Evolutionary conservation across 2,113 vertebrate genomes (phyloP).

Genomic region (Zeus faber): DNA sequence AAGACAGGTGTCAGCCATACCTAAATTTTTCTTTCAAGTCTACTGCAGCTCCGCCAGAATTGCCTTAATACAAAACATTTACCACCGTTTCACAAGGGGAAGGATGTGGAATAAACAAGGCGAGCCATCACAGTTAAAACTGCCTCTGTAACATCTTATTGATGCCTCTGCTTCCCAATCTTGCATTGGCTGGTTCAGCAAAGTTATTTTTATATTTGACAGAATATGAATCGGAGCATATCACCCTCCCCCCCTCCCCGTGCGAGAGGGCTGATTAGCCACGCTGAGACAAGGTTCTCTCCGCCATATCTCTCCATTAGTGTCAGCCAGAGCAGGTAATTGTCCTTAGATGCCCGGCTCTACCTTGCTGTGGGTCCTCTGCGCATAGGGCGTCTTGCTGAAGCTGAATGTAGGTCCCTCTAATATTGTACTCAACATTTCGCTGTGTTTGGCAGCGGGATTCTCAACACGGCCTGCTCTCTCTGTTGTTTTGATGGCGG

Average conservation of each 20-base stretch:
- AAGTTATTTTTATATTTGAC: slow-evolving; percentile 7
- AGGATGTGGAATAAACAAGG: too few species aligned
- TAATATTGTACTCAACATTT: slow-evolving; percentile 29
- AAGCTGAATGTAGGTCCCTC: slow-evolving; percentile 32
- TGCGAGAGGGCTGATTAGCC: slow-evolving; percentile 23
- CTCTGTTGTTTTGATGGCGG: slow-evolving; percentile 29
- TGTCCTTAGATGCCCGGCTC: slow-evolving; percentile 14
- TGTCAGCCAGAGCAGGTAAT: slow-evolving; percentile 10
- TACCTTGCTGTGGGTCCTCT: slow-evolving; percentile 8
- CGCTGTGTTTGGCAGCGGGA: slow-evolving; percentile 30
- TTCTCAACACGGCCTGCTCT: slow-evolving; percentile 41
- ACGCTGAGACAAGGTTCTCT: slow-evolving; percentile 1
- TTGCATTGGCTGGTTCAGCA: not conserved
- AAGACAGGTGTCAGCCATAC: too few species aligned
- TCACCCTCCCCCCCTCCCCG: slow-evolving; percentile 5
- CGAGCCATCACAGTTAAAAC: not conserved
- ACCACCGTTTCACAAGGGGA: too few species aligned
- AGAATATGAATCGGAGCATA: slow-evolving; percentile 6
- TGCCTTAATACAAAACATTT: too few species aligned
- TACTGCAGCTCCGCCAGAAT: too few species aligned
- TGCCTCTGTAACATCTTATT: not conserved
- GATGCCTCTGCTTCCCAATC: not conserved
- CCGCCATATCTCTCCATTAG: slow-evolving; percentile 1
- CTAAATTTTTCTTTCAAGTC: too few species aligned
- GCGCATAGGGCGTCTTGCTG: slow-evolving; percentile 17